A percentile compares a stretch with the other conserved stretches of the same genome.
Evolutionary conservation across 2,113 vertebrate genomes (phyloP).

Genomic region (Neodon shergylaensis): DNA sequence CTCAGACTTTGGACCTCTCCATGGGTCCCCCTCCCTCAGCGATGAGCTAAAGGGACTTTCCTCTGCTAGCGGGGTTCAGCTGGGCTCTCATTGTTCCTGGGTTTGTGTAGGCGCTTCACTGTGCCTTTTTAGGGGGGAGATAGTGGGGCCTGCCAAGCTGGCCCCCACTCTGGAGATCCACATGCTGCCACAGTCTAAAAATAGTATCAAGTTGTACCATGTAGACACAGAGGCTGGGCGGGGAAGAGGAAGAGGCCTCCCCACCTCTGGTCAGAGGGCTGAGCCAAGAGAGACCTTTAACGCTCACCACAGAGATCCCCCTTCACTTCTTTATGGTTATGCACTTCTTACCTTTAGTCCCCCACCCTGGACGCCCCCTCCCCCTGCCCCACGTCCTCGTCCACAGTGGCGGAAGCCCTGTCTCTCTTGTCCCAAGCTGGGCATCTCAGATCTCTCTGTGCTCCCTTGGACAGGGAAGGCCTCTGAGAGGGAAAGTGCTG

Average conservation of each 20-base stretch:
- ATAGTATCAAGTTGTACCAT: too few species aligned
- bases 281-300: background rate
- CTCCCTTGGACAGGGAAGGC: background rate
- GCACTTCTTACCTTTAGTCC: background rate
- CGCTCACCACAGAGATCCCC: background rate
- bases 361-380: background rate
- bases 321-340: background rate
- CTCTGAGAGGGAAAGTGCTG: background rate
- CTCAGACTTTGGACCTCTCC: background rate
- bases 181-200: background rate
- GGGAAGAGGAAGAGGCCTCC: slow-evolving; percentile 46
- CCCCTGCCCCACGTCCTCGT: background rate
- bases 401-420: background rate
- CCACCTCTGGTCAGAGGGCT: background rate
- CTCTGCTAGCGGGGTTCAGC: background rate
- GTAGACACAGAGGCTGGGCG: background rate
- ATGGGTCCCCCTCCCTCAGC: background rate
- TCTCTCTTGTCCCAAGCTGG: background rate
- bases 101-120: background rate
- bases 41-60: background rate
- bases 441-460: background rate
- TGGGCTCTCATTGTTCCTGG: background rate
- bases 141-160: background rate
- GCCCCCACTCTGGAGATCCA: background rate
- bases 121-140: background rate